Conservation (phyloP, 2,797 vertebrate species). For the Macropus fuliginosus region DNA sequence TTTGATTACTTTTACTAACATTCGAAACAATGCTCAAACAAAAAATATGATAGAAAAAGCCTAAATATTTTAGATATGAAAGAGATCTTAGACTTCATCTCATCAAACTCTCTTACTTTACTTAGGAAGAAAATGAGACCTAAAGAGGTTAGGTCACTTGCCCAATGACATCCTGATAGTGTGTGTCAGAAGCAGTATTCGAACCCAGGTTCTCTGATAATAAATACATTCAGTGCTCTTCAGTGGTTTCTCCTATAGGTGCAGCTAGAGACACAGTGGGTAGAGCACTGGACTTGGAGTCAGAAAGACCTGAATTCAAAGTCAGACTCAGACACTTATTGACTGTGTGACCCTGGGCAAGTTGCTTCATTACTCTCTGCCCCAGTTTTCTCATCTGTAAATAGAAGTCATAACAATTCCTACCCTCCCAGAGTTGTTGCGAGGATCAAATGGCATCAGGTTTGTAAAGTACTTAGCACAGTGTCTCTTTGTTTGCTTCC, state of each 20-base stretch:
- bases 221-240: neutral
- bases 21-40: neutral
- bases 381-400: neutral
- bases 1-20: neutral
- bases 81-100: neutral
- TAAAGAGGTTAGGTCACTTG: neutral
- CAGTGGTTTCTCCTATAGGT: neutral
- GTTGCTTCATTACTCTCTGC: neutral
- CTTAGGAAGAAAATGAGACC: neutral
- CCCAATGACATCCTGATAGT: neutral
- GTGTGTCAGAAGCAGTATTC: neutral
- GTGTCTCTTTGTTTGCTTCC: neutral
- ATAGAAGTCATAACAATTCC: neutral
- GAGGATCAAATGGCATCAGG: neutral
- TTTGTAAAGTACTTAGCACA: neutral
- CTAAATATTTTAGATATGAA: neutral
- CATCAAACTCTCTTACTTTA: neutral
- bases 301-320: neutral
- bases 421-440: neutral
- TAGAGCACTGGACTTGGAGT: neutral
- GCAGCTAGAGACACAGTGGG: neutral
- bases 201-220: neutral
- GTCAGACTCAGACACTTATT: neutral
- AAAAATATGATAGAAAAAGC: neutral
- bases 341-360: neutral